Base-by-base conservation (phyloP, 2,113 vertebrate species). In the Hymenochirus boettgeri region DNA sequence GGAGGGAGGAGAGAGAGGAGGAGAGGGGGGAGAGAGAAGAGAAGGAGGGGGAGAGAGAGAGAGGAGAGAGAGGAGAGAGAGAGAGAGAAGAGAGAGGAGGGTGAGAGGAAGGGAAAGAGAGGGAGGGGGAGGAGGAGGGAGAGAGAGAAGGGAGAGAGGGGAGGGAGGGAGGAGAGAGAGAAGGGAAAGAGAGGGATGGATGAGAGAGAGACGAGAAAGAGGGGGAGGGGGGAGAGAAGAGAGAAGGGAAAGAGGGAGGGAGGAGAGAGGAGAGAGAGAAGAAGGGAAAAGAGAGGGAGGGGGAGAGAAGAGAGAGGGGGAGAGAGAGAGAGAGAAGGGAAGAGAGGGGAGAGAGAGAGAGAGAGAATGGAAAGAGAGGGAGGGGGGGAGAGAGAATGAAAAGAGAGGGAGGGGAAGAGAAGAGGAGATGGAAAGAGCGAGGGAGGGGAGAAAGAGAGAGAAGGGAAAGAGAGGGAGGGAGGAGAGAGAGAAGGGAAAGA, bases 241-340 rank as follows among this genome's bases (percentile, higher is more conserved):
- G n/a, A n/a, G n/a, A n/a, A n/a, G n/a, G n/a, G n/a, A n/a, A n/a
- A n/a, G n/a, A n/a, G n/a, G n/a, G n/a, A n/a, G n/a, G n/a, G n/a
- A n/a, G n/a, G n/a, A n/a, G n/a, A n/a, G n/a, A n/a, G n/a, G n/a
- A n/a, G n/a, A n/a, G n/a, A n/a, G n/a, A n/a, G n/a, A n/a, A n/a
- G n/a, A n/a, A n/a, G n/a, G 12, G 35, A 19, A 60, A 69, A 55
- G 11, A 24, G 46, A 72, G 67, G 76, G 73, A 72, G 70, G 47
- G n/a, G 42, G 74, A 70, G 73, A 72, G 71, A 48, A 76, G 75
- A 75, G 57, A 71, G 72, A 72, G 61, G 22, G 59, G 26, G 51
- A 64, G 61, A 74, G 65, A 71, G 72, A 76, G 75, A 73, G 57
- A 37, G 21, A 24, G 0, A 39, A 39, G 55, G 47, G 51, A 45